Evolutionary conservation across 1,140 invertebrate species (phyloP), one percentile per base, ranked within the genome.

Genomic region (Diplogasteroides magnus): DNA sequence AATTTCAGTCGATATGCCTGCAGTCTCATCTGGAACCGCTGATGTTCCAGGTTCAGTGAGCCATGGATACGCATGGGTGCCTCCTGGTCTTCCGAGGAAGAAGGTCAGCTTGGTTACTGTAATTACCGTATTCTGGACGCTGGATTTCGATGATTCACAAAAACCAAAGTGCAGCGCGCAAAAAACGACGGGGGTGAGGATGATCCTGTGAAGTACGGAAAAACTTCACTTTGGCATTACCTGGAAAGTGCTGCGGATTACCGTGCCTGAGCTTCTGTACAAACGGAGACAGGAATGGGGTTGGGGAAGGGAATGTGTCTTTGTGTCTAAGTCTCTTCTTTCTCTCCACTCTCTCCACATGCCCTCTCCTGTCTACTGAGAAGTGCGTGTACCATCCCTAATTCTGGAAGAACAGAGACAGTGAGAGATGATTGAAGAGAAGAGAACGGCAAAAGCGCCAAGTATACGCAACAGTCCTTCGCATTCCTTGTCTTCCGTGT

Each of bases 21-120:
- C 19, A 6, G 60, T 62, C 28, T 61, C 59, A 2, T 66, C 69
- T 55, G 31, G 70, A 14, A 15, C 58, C 25, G 63, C 57, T 11
- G 78, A 74, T 56, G 48, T 67, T 14, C 76, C 78, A 26, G 78
- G 78, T n/a, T 81, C 78, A 3, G 77, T 81, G 15, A 67, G 69
- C 6, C 77, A 81, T 68, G 80, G 80, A 28, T 82, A 82, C 75
- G 68, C 77, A 56, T 82, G 80, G 80, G 81, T 82, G 15, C 80
- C 80, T 15, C 80, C 80, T n/a, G 80, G 80, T 1, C 64, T 82
- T 19, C 69, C 64, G 31, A 71, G 80, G 25, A 69, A 72, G 31
- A 81, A 81, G 72, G 81, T 79, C 14, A n/a, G 69, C 70, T 59
- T 48, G 75, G 62, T 14, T n/a, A 23, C 2, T 25, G 27, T 27